Percentiles rank a stretch among this genome's conserved stretches.
These are phyloP conservation scores for Pelecanoides urinatrix DNA, from an alignment of 2,113 vertebrate species.

Conservation along the genomic window DNA sequence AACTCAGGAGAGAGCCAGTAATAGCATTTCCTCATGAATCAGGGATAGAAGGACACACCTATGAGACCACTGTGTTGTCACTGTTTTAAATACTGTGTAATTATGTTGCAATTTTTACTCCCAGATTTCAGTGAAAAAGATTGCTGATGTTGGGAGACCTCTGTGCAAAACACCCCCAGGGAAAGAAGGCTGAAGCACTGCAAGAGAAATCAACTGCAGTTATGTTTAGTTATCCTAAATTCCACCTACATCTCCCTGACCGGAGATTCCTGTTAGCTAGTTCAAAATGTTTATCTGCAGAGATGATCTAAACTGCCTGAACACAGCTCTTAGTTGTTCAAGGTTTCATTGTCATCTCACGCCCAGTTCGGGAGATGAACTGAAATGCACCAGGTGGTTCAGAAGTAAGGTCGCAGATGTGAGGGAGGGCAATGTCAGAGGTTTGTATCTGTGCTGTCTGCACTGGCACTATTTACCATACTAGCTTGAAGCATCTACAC, in stretches of 20 bases:
- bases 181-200: neutral
- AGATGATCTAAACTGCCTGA: neutral
- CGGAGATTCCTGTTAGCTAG: neutral
- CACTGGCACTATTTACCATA: neutral
- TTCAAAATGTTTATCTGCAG: neutral
- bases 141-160: neutral
- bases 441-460: neutral
- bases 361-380: neutral
- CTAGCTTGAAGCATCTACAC: neutral
- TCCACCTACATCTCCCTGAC: neutral
- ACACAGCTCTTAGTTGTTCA: neutral
- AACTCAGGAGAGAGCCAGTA: neutral
- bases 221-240: neutral
- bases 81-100: neutral
- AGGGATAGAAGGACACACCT: neutral
- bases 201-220: neutral
- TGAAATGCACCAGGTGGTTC: neutral
- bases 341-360: neutral
- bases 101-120: neutral
- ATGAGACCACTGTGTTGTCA: neutral
- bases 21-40: fast-evolving
- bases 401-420: neutral
- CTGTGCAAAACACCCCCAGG: neutral
- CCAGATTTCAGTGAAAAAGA: neutral
- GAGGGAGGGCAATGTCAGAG: neutral